Percentiles rank a stretch among this genome's conserved stretches.
These are phyloP conservation scores for Ramphastos sulfuratus DNA, from an alignment of 2,113 vertebrate species.

Conservation along the genomic window DNA sequence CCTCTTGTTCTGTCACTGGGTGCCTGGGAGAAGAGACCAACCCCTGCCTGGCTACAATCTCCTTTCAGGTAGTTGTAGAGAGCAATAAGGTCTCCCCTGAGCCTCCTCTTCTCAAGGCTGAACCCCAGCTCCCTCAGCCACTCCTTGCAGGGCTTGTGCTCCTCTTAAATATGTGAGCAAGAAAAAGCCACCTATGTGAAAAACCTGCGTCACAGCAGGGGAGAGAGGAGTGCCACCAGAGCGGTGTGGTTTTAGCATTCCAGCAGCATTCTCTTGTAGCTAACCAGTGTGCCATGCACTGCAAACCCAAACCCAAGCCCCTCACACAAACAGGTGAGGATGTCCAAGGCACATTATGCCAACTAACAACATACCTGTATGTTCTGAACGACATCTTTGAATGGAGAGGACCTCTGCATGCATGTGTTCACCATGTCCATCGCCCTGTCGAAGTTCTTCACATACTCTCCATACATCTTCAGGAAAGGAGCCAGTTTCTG, in stretches of 20 bases:
- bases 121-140: no score
- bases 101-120: no score
- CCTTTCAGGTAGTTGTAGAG: no score
- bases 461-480: conserved; percentile 98
- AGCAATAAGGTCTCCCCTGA: no score
- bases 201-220: not conserved
- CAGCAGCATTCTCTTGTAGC: not conserved
- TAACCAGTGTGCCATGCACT: not conserved
- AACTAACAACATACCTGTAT: conserved; percentile 83
- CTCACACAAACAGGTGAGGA: not conserved
- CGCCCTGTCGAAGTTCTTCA: conserved; percentile 96
- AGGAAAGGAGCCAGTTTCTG: conserved; percentile 97
- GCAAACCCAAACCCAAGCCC: not conserved
- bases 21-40: no score
- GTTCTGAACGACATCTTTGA: conserved; percentile 89
- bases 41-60: no score
- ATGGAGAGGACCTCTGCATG: conserved; percentile 87
- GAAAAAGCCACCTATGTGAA: not conserved
- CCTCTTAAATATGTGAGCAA: not conserved
- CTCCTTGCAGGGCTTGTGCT: no score
- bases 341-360: not conserved
- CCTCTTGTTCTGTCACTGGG: no score
- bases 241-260: not conserved
- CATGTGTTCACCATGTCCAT: conserved; percentile 93
- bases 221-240: not conserved